These are phyloP conservation scores for Drosophila borealis DNA, from an alignment of 2,888 invertebrate genomes.

Conservation along the genomic window DNA sequence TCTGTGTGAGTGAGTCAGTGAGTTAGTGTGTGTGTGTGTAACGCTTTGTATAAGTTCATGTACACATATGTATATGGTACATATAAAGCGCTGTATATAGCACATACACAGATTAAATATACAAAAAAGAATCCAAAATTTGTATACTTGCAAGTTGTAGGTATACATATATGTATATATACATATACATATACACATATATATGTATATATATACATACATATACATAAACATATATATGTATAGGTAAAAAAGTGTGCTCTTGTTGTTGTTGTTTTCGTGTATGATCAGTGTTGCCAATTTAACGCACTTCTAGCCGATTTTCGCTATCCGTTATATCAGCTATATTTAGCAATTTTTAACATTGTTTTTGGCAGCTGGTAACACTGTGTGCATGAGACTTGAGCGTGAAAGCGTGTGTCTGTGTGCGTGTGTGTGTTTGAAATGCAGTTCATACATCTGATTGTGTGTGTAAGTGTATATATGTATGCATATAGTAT, in stretches of 20 bases:
- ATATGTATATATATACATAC: constrained; percentile 7
- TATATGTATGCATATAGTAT: constrained; percentile 25
- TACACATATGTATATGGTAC: neutral
- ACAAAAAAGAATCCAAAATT: constrained; percentile 19
- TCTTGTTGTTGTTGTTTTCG: constrained; percentile 10
- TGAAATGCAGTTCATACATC: neutral
- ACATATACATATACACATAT: neutral
- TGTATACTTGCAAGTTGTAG: constrained; percentile 8
- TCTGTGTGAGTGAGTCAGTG: constrained; percentile 40
- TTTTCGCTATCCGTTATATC: too few species aligned
- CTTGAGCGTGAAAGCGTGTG: neutral
- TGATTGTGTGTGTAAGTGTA: constrained; percentile 1
- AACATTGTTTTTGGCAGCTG: too few species aligned
- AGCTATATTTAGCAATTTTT: too few species aligned
- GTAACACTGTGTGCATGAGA: neutral
- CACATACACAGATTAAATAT: constrained; percentile 11
- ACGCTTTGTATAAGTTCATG: constrained; percentile 1
- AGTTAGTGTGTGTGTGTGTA: constrained; percentile 16
- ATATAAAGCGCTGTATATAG: constrained; percentile 7
- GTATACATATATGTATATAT: constrained; percentile 7
- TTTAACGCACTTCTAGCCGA: too few species aligned
- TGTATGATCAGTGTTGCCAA: too few species aligned
- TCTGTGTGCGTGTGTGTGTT: constrained; percentile 23
- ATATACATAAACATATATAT: neutral
- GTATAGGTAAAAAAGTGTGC: neutral